Evolutionary conservation across 2,113 vertebrate species (phyloP).

Genomic region (Melanerpes formicivorus): DNA sequence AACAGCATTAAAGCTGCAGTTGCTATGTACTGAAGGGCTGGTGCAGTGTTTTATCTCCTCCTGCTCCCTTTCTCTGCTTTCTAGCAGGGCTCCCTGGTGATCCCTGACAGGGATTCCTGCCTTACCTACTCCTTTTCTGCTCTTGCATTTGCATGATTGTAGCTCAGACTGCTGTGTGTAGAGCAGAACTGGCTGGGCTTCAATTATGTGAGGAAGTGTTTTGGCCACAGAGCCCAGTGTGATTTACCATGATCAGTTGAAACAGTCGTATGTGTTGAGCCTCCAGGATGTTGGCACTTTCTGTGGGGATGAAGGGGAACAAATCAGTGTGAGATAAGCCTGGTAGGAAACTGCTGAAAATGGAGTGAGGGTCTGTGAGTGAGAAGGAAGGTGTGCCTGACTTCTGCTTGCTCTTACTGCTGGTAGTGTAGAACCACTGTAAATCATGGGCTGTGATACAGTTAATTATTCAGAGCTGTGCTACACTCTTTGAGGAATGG

Average conservation of each 20-base stretch:
- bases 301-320: neutral
- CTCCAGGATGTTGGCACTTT: neutral
- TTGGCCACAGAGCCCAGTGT: neutral
- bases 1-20: neutral
- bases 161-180: neutral
- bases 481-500: neutral
- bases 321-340: neutral
- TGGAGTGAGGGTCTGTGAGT: neutral
- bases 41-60: neutral
- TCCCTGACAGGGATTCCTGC: neutral
- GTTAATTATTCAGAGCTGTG: slow-evolving; percentile 45
- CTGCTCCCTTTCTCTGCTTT: neutral
- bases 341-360: neutral
- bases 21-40: neutral
- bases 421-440: neutral
- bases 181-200: neutral
- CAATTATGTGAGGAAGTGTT: neutral
- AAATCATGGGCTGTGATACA: neutral
- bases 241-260: neutral
- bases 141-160: neutral
- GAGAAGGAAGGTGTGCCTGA: neutral
- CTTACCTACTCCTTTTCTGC: neutral
- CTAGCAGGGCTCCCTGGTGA: neutral
- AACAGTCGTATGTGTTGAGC: neutral
- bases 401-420: neutral